phyloP scores from a whole-genome alignment of 2,888 invertebrate genomes.

The Pelosia muscerda region DNA sequence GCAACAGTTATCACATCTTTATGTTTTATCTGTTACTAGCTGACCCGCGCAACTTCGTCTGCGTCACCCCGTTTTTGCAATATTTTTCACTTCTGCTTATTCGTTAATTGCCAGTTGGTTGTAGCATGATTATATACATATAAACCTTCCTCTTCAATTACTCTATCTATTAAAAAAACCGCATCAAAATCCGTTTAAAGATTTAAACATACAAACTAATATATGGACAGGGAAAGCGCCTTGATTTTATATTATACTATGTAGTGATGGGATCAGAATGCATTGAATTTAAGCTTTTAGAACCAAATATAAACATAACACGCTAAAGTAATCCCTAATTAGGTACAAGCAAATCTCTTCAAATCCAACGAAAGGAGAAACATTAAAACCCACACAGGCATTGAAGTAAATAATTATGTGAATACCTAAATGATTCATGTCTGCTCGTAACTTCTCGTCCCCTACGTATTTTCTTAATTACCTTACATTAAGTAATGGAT shows the following conservation, averaged over 20 bases:
- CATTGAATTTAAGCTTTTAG: no score
- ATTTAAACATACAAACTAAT: no score
- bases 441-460: slow-evolving; percentile 20
- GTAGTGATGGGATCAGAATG: not conserved
- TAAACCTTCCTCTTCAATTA: no score
- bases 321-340: not conserved
- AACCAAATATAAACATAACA: not conserved
- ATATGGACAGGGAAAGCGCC: no score
- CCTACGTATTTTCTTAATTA: slow-evolving; percentile 20
- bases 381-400: slow-evolving; percentile 6
- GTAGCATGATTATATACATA: no score
- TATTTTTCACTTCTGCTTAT: no score
- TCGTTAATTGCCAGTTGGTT: no score
- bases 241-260: no score
- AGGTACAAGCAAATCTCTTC: not conserved
- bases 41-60: no score
- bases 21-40: not conserved
- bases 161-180: no score
- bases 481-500: slow-evolving; percentile 23
- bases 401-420: slow-evolving; percentile 11
- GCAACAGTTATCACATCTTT: not conserved
- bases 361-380: not conserved
- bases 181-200: no score
- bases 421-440: slow-evolving; percentile 30
- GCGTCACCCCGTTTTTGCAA: no score